Conservation (phyloP, 2,888 invertebrate species). For the Epirrhoe tristata region DNA sequence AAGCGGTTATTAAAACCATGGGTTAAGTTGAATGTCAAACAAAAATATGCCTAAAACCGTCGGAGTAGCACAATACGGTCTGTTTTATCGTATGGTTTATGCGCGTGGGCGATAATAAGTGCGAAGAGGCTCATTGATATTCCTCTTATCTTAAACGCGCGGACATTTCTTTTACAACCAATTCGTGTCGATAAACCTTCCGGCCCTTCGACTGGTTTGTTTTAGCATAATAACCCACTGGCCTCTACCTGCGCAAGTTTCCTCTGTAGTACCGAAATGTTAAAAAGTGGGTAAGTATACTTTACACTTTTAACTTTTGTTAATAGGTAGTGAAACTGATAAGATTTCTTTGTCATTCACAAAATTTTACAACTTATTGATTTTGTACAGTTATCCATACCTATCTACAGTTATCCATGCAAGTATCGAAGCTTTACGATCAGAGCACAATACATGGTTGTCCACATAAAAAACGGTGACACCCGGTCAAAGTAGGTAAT, state of each 20-base stretch:
- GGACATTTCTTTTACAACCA: conserved; percentile 46
- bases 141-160: conserved; percentile 49
- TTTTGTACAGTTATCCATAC: too few species aligned
- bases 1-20: neutral
- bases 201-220: conserved; percentile 43
- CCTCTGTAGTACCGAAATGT: conserved; percentile 53
- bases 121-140: conserved; percentile 60
- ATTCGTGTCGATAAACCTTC: conserved; percentile 47
- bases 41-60: neutral
- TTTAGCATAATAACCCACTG: conserved; percentile 45
- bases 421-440: too few species aligned
- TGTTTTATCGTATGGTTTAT: neutral
- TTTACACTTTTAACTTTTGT: neutral
- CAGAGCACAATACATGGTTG: too few species aligned
- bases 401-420: too few species aligned
- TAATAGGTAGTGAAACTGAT: neutral
- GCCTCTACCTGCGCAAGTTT: conserved; percentile 41
- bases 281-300: conserved; percentile 2
- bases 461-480: too few species aligned
- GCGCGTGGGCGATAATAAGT: conserved; percentile 60
- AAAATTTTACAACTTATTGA: too few species aligned
- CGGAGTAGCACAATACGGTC: neutral
- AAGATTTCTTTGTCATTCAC: too few species aligned
- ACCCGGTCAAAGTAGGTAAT: neutral
- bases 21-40: neutral